These are phyloP conservation scores for Caretta caretta DNA, from an alignment of 2,113 vertebrate species.

Conservation along the genomic window DNA sequence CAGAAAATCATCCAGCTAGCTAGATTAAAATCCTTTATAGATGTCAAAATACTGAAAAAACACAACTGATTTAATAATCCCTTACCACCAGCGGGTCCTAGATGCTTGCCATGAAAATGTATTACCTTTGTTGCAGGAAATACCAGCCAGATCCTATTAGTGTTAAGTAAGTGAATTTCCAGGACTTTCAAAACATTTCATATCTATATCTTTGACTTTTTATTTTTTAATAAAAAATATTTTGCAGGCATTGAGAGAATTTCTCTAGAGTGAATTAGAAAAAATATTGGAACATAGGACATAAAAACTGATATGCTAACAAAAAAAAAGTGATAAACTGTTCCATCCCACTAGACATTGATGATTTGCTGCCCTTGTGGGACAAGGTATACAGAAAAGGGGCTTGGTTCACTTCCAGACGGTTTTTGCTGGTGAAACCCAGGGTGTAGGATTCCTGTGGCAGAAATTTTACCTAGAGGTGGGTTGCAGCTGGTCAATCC, in stretches of 20 bases:
- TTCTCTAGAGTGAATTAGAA: not conserved
- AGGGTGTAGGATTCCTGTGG: not conserved
- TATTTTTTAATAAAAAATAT: not conserved
- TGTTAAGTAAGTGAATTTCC: constrained; percentile 1
- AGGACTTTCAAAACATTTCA: constrained; percentile 18
- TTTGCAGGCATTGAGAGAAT: not conserved
- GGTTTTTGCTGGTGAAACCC: not conserved
- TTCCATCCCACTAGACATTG: not conserved
- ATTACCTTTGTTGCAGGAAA: constrained; percentile 16
- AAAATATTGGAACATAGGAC: not conserved
- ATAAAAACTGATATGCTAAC: not conserved
- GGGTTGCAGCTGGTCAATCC: not conserved
- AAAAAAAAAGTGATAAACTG: constrained; percentile 34
- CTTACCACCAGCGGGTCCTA: not conserved
- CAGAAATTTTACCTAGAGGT: not conserved
- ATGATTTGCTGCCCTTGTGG: not conserved
- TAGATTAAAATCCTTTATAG: constrained; percentile 3
- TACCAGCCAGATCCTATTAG: not conserved
- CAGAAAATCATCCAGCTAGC: not conserved
- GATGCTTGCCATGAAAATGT: not conserved
- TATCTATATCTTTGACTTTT: not conserved
- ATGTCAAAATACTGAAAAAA: not conserved
- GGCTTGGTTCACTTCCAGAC: not conserved
- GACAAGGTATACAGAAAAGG: not conserved
- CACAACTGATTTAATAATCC: not conserved